Evolutionary conservation across 2,888 invertebrate genomes (phyloP), one percentile per base, ranked within the genome.

Genomic region (Folsomia manolachei): DNA sequence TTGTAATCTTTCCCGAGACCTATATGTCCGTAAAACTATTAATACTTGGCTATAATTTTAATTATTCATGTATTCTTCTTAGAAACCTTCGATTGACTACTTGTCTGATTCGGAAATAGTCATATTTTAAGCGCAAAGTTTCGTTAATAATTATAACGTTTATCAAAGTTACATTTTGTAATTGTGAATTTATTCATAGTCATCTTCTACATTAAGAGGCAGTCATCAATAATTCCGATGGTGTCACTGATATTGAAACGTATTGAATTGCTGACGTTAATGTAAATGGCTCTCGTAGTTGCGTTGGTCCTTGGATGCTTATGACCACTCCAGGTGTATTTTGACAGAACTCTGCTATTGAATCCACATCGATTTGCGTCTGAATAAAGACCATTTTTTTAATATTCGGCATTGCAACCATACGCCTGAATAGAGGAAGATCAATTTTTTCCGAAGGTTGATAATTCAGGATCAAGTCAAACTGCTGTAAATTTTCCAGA

Each of bases 371-470:
- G 26, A 74, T 63, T 2, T 71, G 74, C 19, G 74, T 72, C 27
- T 76, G 74, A n/a, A 76, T 72, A 51, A 76, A 67, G 1, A 72
- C 63, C 1, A 76, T 60, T 62, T 60, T 72, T 21, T 23, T 27
- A 14, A 74, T 24, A 2, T 66, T 69, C 24, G 72, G 74, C 72
- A 76, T 67, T 63, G 68, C 68, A 14, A 76, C 25, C 26, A 76
- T 71, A 19, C 26, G 52, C 51, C 72, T 76, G 56, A 62, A 74
- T 24, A 76, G 25, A 7, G 23, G 18, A 60, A 76, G 26, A 27
- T 74, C 72, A 60, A 76, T 70, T 61, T 62, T 72, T 25, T 70
- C 76, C 19, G 65, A 66, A 18, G 27, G 56, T 18, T 69, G 26
- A 9, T 26, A 25, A 24, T 76, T 76, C 1, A 76, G 53, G 9